Evolutionary conservation across 1,140 invertebrate genomes (phyloP), one percentile per base, ranked within the genome.

Genomic region (Dendroctonus ponderosae): DNA sequence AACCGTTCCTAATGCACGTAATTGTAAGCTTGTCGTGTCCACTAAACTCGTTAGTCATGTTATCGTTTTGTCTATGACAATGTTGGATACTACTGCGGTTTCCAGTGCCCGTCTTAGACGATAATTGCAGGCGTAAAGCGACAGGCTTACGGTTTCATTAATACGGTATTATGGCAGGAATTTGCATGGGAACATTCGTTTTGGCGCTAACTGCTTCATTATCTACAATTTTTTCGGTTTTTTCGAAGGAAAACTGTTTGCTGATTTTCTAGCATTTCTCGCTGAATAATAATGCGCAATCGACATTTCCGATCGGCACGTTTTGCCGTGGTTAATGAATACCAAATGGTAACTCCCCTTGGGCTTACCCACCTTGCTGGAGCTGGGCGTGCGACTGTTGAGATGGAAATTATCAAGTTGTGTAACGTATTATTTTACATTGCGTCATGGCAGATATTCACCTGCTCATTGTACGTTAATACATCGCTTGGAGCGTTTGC

Each of bases 71-170:
- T 52, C 50, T 52, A 52, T 52, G 50, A 52, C 50, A 52, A 52
- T 52, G 50, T 52, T 15, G 26, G 50, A 52, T 52, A 52, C 50
- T 52, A 52, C 50, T 26, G 50, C 50, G 50, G 50, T 52, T 52
- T 52, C 12, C 50, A 26, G 14, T 12, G 12, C 44, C 50, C 12
- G 50, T 52, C 38, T 9, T 52, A 12, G 15, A 52, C 50, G 50
- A 52, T 52, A 15, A 52, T 52, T 52, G 50, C 50, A 7, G 50
- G 50, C 50, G 50, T 26, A 52, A 52, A 52, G 50, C 50, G 50
- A n/a, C 50, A 26, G n/a, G 50, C 15, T 52, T 52, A 52, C 50
- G 15, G 50, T 52, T 52, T 52, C 50, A 52, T 52, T 52, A 52
- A 9, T 52, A 52, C 50, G n/a, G 50, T 52, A 52, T 52, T 52